phyloP scores from a whole-genome alignment of 2,113 vertebrate species.

The Apteryx mantelli region DNA sequence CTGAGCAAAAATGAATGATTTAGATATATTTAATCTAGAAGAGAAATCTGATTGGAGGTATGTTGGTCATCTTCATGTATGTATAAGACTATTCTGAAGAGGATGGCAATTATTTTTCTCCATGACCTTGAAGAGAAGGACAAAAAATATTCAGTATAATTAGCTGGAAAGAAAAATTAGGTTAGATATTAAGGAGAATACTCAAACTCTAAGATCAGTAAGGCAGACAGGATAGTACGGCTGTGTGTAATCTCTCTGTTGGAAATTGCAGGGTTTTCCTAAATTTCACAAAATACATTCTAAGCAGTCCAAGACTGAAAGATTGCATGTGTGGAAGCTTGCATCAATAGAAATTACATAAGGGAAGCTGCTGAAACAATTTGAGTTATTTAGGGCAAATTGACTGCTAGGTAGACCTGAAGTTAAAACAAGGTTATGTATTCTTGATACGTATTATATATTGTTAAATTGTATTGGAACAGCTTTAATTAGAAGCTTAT shows the following conservation, averaged over 20 bases:
- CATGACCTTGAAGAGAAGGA: background rate
- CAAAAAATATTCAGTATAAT: background rate
- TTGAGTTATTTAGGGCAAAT: background rate
- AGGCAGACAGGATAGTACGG: background rate
- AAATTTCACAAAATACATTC: background rate
- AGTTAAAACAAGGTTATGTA: background rate
- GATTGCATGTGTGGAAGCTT: background rate
- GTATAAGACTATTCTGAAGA: background rate
- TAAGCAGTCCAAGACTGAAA: background rate
- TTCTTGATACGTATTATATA: background rate
- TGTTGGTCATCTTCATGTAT: background rate
- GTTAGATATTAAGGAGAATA: background rate
- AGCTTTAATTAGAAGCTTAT: background rate
- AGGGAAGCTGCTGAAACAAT: background rate
- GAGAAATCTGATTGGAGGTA: background rate
- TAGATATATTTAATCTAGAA: background rate
- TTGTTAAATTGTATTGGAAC: background rate
- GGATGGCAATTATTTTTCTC: background rate
- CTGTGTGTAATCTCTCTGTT: background rate
- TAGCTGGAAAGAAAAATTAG: background rate
- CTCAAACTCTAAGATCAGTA: background rate
- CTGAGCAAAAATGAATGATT: background rate
- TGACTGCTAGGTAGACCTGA: background rate
- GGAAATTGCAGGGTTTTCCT: background rate
- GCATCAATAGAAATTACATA: background rate